Evolutionary conservation across 2,888 invertebrate species (phyloP).

Genomic region (Drosophila ustulata): DNA sequence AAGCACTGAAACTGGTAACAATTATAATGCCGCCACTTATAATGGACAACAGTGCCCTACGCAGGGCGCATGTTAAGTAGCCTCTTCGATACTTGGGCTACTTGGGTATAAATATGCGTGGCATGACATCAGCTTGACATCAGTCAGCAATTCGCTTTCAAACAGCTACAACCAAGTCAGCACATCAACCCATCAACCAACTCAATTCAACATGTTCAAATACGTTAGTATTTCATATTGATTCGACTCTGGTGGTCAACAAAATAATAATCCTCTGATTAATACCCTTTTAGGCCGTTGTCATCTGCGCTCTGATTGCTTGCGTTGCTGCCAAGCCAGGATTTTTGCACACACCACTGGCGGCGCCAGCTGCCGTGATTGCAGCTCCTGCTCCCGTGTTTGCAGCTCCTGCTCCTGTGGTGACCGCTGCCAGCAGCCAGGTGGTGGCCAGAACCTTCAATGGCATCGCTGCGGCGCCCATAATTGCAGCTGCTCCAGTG

Average conservation of each 20-base stretch:
- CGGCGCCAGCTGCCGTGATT: conserved; percentile 56
- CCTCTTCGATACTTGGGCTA: conserved; percentile 5
- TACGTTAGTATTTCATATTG: conserved; percentile 61
- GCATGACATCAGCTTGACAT: conserved; percentile 45
- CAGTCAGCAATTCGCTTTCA: conserved; percentile 60
- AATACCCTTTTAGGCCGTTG: conserved; percentile 57
- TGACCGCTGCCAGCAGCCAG: conserved; percentile 78
- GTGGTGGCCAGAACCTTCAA: conserved; percentile 74
- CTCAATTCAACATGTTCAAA: conserved; percentile 67
- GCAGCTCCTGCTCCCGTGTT: conserved; percentile 70
- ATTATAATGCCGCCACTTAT: conserved; percentile 66
- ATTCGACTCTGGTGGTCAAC: not conserved
- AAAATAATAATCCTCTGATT: conserved; percentile 10
- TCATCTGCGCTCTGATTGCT: conserved; percentile 74
- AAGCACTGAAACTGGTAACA: conserved; percentile 29
- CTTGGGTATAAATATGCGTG: conserved; percentile 64
- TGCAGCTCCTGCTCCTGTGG: conserved; percentile 74
- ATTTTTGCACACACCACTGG: conserved; percentile 54
- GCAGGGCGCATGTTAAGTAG: conserved; percentile 61
- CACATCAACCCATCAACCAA: conserved; percentile 35
- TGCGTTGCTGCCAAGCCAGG: conserved; percentile 75
- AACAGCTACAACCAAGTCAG: conserved; percentile 29
- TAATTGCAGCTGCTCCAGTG: conserved; percentile 54
- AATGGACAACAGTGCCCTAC: conserved; percentile 51
- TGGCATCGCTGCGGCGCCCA: conserved; percentile 74